Evolutionary conservation across 1,140 invertebrate species (phyloP), one percentile per base, ranked within the genome.

Genomic region (Cotesia vestalis): DNA sequence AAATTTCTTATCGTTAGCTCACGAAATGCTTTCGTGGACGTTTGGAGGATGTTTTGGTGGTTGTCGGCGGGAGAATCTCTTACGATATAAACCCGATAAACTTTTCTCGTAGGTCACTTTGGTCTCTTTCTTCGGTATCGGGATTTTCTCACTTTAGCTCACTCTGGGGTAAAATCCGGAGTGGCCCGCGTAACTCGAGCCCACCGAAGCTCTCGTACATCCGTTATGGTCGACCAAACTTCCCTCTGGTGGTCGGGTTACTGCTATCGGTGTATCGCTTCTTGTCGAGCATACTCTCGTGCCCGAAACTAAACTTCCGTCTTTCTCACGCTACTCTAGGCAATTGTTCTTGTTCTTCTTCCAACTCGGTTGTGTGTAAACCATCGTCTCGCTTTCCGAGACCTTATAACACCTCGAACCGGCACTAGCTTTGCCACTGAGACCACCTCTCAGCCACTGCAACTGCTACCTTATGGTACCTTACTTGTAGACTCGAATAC

Each of bases 151-250:
- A 5, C 40, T 46, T 46, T 46, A 9, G 51, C 52, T 14, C 20
- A 14, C 34, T 53, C 59, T 34, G 20, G 55, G 71, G 62, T 75
- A 62, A 75, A 73, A 72, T 75, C 74, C 74, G 67, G 72, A 73
- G 67, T 70, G 72, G 11, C 53, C 20, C 71, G 71, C 64, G 64
- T 75, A 75, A 73, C 74, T 75, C 51, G 71, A 71, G 71, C 71
- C 67, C 62, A 72, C 70, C 71, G 20, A 62, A 57, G 36, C 71
- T 64, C 52, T 61, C 71, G 40, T 75, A 73, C 74, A 75, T 73
- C 74, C 74, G 74, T 75, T 75, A 75, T 75, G 74, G 74, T 73
- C 71, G 74, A 73, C 71, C 74, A 75, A 75, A 75, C 68, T 75
- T 75, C 71, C 71, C 71, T 68, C 64, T 53, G n/a, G 69, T 72